These are phyloP conservation scores for Sula dactylatra DNA, from an alignment of 2,113 vertebrate genomes.

Conservation along the genomic window DNA sequence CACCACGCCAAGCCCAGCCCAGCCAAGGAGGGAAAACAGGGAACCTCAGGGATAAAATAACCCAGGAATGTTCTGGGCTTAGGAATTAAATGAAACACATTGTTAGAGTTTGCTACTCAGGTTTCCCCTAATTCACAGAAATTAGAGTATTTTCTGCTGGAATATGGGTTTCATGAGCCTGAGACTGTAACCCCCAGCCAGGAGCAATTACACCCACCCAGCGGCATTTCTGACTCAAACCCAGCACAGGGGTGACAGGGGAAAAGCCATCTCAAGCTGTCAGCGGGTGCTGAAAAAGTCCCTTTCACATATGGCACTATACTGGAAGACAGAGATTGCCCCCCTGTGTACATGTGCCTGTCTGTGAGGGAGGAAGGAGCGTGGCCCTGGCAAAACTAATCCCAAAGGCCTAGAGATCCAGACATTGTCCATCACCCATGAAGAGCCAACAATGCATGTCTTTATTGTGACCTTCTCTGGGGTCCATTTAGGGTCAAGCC, in stretches of 20 bases:
- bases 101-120: slow-evolving; percentile 9
- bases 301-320: not conserved
- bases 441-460: not conserved
- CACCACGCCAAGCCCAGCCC: fast-evolving
- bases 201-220: not conserved
- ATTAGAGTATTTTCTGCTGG: slow-evolving; percentile 17
- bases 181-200: not conserved
- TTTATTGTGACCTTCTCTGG: not conserved
- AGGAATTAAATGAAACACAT: slow-evolving; percentile 21
- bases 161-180: not conserved
- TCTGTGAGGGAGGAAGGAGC: not conserved
- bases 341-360: not conserved
- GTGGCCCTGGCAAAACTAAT: not conserved
- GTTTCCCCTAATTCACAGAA: slow-evolving; percentile 44
- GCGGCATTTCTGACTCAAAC: not conserved
- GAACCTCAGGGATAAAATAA: not conserved
- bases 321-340: not conserved
- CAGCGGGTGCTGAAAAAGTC: not conserved
- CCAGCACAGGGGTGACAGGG: not conserved
- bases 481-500: not conserved
- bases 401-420: not conserved
- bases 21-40: fast-evolving
- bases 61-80: not conserved
- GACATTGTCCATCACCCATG: fast-evolving
- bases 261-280: not conserved